Evolutionary conservation across 2,797 vertebrate species (phyloP).

Genomic region (Mareca penelope): DNA sequence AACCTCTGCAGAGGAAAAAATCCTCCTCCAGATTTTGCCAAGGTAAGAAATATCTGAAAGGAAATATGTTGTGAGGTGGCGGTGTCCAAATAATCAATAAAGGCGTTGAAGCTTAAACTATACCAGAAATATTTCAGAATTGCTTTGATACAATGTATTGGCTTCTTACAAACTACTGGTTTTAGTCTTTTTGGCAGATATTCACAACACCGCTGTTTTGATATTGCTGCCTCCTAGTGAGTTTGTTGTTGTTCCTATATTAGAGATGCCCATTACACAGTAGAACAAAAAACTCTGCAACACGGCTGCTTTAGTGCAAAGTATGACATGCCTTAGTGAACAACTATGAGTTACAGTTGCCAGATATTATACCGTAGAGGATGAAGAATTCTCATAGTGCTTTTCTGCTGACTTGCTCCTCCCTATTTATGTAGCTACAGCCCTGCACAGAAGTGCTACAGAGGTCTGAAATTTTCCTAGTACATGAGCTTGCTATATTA

Average conservation of each 20-base stretch:
- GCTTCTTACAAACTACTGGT: neutral
- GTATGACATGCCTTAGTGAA: neutral
- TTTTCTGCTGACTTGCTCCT: neutral
- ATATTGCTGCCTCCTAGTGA: neutral
- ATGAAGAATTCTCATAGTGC: neutral
- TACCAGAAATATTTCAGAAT: neutral
- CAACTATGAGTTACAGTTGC: neutral
- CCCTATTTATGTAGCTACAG: neutral
- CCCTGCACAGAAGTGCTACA: neutral
- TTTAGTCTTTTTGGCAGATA: neutral
- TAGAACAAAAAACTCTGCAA: neutral
- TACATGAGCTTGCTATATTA: neutral
- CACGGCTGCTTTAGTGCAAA: neutral
- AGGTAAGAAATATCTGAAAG: constrained; percentile 80
- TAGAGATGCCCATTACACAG: neutral
- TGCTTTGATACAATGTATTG: neutral
- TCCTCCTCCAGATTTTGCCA: constrained; percentile 94
- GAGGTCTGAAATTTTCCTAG: neutral
- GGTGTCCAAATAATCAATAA: neutral
- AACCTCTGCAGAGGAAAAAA: constrained; percentile 97
- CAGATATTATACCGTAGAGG: neutral
- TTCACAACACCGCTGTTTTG: neutral
- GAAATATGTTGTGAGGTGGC: neutral
- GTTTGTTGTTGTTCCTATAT: neutral
- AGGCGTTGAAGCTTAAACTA: neutral